Percentiles rank a stretch among this genome's conserved stretches.
Conservation (phyloP, 1,140 invertebrate genomes). For the Orchestia grillus region DNA sequence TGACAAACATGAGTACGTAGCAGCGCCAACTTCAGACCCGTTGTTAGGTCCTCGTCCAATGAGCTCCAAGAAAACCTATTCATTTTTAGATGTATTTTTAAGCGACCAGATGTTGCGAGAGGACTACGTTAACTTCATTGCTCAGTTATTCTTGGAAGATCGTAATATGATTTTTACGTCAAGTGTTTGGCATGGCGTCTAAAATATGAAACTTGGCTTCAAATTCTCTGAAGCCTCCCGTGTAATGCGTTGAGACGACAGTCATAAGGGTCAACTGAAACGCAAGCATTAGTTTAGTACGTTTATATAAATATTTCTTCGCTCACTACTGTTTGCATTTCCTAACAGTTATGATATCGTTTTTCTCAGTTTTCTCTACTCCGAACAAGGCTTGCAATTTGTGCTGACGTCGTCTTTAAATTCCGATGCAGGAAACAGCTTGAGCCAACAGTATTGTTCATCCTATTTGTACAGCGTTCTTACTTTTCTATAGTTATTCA, state of each 20-base stretch:
- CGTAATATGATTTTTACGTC: constrained; percentile 13
- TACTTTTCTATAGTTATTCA: background rate
- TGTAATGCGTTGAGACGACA: background rate
- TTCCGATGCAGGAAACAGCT: background rate
- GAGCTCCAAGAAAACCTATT: background rate
- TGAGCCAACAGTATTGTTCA: background rate
- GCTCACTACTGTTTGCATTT: background rate
- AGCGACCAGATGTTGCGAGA: background rate
- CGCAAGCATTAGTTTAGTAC: background rate
- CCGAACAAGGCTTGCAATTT: background rate
- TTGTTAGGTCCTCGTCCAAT: background rate
- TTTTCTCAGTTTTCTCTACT: background rate
- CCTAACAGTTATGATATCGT: background rate
- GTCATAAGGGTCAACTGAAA: background rate
- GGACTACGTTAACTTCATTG: constrained; percentile 41
- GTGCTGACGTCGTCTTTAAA: background rate
- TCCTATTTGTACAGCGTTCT: background rate
- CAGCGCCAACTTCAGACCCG: background rate
- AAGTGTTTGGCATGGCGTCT: background rate
- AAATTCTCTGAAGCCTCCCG: background rate
- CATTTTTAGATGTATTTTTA: constrained; percentile 46
- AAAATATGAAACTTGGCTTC: background rate
- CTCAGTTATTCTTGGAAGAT: constrained; percentile 41
- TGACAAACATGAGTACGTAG: too few relatives aligned
- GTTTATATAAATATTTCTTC: background rate